Evolutionary conservation across 2,888 invertebrate species (phyloP), one percentile per base, ranked within the genome.

Genomic region (Erebia aethiops): DNA sequence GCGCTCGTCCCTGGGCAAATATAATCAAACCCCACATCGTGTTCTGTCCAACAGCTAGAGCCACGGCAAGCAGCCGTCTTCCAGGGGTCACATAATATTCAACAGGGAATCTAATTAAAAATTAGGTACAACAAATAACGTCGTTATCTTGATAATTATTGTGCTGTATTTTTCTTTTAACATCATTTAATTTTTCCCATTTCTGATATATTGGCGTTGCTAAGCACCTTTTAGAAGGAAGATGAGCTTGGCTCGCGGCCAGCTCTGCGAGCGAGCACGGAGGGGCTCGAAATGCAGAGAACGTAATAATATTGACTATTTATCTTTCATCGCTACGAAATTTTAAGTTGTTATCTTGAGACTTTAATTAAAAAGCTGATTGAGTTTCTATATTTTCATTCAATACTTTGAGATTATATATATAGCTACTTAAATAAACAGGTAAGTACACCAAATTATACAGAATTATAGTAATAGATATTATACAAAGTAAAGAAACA

Each of bases 151-250:
- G 18, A 62, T 35, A 35, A 35, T 35, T 35, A 35, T 71, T 61
- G 49, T 57, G 56, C n/a, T 46, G 62, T 62, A 51, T 63, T 57
- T 63, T 62, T 63, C 46, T 57, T 68, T 63, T 70, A 65, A 68
- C 60, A 61, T 57, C 68, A 67, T 70, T 67, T 71, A 75, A 70
- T 71, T 74, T 75, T 75, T 71, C 71, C 65, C 67, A 72, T 73
- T 72, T 72, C 69, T 77, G 76, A 78, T 79, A 77, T 78, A 80
- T 77, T 75, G 76, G 74, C 74, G 75, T 75, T 77, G 77, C 75
- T 79, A 78, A 79, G 79, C 77, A 78, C 77, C 76, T 79, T 79
- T 79, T 76, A 78, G 77, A 71, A 58, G 66, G 71, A 63, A 77
- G 79, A 78, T 76, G 78, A 79, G 79, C 71, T 79, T 79, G 79